Conservation (phyloP, 2,888 invertebrate species). For the Ennomos quercinarius region DNA sequence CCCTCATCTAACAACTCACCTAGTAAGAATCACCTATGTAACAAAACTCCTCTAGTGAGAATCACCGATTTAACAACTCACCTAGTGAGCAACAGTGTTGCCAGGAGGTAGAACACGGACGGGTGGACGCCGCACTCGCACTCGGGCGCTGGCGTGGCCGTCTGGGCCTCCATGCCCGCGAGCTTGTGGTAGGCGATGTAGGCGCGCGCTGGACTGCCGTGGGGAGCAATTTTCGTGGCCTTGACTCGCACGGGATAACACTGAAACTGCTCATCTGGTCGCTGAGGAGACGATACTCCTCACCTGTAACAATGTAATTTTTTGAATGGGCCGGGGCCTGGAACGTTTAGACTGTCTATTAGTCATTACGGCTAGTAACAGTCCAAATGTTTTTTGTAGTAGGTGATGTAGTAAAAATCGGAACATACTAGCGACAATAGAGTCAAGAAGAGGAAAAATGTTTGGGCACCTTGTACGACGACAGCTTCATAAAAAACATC, state of each 20-base stretch:
- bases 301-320: slow-evolving; percentile 52
- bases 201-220: slow-evolving; percentile 81
- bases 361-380: too few relatives aligned
- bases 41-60: too few relatives aligned
- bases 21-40: too few relatives aligned
- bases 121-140: slow-evolving; percentile 89
- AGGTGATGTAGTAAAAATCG: too few relatives aligned
- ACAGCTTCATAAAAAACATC: too few relatives aligned
- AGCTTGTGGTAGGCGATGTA: slow-evolving; percentile 88
- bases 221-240: slow-evolving; percentile 81
- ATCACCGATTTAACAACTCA: slow-evolving; percentile 36
- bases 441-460: too few relatives aligned
- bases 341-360: too few relatives aligned
- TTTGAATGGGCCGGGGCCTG: too few relatives aligned
- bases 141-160: slow-evolving; percentile 78
- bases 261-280: slow-evolving; percentile 80
- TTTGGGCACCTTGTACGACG: too few relatives aligned
- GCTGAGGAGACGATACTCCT: slow-evolving; percentile 66
- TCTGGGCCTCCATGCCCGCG: slow-evolving; percentile 83
- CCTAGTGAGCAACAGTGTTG: slow-evolving; percentile 85
- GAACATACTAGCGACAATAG: too few relatives aligned
- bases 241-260: slow-evolving; percentile 61
- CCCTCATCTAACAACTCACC: too few relatives aligned
- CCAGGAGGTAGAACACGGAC: slow-evolving; percentile 87
- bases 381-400: too few relatives aligned